Evolutionary conservation across 2,888 invertebrate species (phyloP).

Genomic region (Elegia similella): DNA sequence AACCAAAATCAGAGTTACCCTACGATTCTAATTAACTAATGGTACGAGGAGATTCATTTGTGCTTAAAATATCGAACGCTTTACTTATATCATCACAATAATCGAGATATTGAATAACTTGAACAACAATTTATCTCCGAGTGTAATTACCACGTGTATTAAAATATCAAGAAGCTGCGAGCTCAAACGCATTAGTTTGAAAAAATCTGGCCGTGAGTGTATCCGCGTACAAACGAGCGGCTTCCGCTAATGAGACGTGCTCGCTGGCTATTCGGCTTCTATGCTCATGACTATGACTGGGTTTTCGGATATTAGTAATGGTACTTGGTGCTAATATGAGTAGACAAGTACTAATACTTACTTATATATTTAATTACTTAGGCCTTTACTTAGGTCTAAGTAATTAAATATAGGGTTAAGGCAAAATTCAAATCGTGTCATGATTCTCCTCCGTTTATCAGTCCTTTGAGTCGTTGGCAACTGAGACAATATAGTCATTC

Average conservation of each 20-base stretch:
- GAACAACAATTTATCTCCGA: not conserved
- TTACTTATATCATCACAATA: not conserved
- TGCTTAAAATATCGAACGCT: not conserved
- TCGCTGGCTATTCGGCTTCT: not conserved
- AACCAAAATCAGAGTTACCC: too few relatives aligned
- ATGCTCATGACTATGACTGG: not conserved
- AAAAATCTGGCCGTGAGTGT: conserved; percentile 44
- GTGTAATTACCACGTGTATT: not conserved
- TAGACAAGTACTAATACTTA: too few relatives aligned
- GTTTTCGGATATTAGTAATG: not conserved
- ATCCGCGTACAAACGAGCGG: conserved; percentile 46
- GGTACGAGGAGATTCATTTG: not conserved
- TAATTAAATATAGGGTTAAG: too few relatives aligned
- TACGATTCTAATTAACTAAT: too few relatives aligned
- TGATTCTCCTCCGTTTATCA: too few relatives aligned
- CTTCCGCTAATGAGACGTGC: conserved; percentile 51
- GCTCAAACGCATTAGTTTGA: conserved; percentile 34
- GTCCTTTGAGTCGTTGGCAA: too few relatives aligned
- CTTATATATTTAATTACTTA: too few relatives aligned
- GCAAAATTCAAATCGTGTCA: too few relatives aligned
- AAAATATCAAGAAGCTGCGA: conserved; percentile 5
- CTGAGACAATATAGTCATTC: too few relatives aligned
- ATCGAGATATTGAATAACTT: not conserved
- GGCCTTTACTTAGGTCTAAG: too few relatives aligned
- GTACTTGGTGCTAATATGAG: not conserved